Evolutionary conservation across 2,113 vertebrate species (phyloP).

Genomic region (Tragelaphus strepsiceros): DNA sequence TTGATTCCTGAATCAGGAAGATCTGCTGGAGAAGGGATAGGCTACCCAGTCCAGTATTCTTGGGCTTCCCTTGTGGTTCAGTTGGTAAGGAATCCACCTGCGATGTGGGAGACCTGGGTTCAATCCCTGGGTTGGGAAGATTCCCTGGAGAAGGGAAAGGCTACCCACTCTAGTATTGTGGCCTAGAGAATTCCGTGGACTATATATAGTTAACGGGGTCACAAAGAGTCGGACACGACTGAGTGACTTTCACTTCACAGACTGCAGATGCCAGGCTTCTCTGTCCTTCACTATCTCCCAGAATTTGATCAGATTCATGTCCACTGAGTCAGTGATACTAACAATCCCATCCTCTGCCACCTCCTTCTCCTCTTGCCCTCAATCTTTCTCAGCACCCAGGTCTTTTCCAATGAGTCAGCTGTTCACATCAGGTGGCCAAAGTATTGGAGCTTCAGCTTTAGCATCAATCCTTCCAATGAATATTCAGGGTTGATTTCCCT

Average conservation of each 20-base stretch:
- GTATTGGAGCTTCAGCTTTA: neutral
- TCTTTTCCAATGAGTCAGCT: neutral
- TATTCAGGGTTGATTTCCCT: neutral
- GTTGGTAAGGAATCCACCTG: neutral
- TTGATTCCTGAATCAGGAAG: neutral
- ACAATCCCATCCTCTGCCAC: neutral
- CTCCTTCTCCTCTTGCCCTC: neutral
- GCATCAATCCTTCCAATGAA: neutral
- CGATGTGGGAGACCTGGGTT: neutral
- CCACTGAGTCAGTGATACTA: neutral
- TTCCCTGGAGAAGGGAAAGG: neutral
- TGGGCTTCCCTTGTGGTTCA: neutral
- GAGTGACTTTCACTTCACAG: neutral
- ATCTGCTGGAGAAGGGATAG: neutral
- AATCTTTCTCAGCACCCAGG: neutral
- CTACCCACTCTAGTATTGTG: neutral
- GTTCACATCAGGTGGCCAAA: neutral
- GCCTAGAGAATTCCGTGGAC: neutral
- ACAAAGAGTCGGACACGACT: fast-evolving
- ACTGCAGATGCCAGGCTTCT: neutral
- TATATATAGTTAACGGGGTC: neutral
- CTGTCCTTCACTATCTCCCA: neutral
- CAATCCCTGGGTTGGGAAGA: neutral
- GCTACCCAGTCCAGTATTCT: neutral
- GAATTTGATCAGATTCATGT: neutral